A percentile compares a stretch with the other conserved stretches of the same genome.
Conservation (phyloP, 2,113 vertebrate species). For the Pedetes capensis region DNA sequence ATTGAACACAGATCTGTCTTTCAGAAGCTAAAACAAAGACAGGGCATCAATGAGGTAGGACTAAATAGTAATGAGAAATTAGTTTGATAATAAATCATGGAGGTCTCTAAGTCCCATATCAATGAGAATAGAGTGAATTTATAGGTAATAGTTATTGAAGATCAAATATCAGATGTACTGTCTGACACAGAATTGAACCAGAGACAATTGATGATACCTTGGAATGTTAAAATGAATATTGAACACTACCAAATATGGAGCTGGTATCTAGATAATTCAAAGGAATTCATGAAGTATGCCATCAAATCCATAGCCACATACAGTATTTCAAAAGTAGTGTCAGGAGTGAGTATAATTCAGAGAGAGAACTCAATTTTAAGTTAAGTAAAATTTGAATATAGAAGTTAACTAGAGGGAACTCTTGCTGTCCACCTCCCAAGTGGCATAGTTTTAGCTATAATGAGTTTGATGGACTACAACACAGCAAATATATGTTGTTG, state of each 20-base stretch:
- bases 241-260: background rate
- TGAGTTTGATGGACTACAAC: background rate
- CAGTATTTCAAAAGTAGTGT: background rate
- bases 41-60: background rate
- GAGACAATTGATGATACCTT: background rate
- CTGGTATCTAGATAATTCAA: background rate
- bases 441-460: background rate
- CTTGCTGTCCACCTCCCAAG: background rate
- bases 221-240: background rate
- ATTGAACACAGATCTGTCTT: background rate
- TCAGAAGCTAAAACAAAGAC: background rate
- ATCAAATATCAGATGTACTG: background rate
- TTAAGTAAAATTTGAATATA: conserved; percentile 7
- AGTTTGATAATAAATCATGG: background rate
- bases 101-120: background rate
- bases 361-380: background rate
- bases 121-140: background rate
- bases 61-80: background rate
- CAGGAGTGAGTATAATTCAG: background rate
- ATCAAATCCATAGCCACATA: background rate
- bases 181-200: background rate
- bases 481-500: background rate
- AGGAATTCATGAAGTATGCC: background rate
- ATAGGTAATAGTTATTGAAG: background rate
- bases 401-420: background rate